A percentile compares a stretch with the other conserved stretches of the same genome.
These are phyloP conservation scores for Orchestia grillus DNA, from an alignment of 1,140 invertebrate species.

Conservation along the genomic window DNA sequence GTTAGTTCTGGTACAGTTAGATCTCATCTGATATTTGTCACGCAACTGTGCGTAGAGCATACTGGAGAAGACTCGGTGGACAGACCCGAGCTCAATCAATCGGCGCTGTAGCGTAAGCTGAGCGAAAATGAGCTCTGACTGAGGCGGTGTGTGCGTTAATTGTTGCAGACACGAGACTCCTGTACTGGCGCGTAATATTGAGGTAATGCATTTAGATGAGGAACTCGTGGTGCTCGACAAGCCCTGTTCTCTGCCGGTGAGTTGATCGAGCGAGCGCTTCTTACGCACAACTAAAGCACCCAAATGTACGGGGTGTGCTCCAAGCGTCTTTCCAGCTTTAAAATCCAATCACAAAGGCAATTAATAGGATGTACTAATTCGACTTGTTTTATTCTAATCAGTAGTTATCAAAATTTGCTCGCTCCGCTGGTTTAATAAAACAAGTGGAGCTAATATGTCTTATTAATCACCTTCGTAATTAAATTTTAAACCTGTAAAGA, in stretches of 20 bases:
- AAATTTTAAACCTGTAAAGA: too few relatives aligned
- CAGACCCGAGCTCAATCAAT: not conserved
- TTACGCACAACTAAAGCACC: not conserved
- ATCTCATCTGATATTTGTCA: not conserved
- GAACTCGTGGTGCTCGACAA: conserved; percentile 90
- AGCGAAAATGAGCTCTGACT: not conserved
- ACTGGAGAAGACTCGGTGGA: not conserved
- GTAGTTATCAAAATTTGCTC: too few relatives aligned
- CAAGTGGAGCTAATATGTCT: too few relatives aligned
- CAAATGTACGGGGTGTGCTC: too few relatives aligned
- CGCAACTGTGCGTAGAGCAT: not conserved
- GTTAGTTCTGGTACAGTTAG: not conserved
- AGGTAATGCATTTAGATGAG: conserved; percentile 84
- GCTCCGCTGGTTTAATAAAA: too few relatives aligned
- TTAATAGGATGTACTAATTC: too few relatives aligned
- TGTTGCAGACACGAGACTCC: conserved; percentile 81
- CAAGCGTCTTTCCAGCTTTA: too few relatives aligned
- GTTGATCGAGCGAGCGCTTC: conserved; percentile 61
- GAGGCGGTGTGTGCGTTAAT: conserved; percentile 48
- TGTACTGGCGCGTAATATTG: conserved; percentile 81
- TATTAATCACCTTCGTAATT: too few relatives aligned
- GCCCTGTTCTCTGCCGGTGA: conserved; percentile 88
- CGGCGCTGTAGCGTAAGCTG: not conserved
- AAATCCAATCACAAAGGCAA: too few relatives aligned
- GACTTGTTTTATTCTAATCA: too few relatives aligned